phyloP scores from a whole-genome alignment of 2,888 invertebrate genomes.

The Liodrosophila aerea region DNA sequence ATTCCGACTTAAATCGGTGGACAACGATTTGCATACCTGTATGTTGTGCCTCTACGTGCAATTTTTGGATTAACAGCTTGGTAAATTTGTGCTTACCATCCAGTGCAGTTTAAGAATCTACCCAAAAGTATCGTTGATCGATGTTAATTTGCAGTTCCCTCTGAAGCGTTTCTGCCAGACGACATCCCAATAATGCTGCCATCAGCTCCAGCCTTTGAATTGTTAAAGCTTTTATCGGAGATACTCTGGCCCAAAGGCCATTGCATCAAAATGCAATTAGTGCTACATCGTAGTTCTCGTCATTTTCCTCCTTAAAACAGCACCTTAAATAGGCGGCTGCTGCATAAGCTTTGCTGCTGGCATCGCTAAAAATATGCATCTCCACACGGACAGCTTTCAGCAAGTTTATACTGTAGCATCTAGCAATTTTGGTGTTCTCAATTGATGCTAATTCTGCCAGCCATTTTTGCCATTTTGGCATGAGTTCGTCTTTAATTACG shows the following conservation, averaged over 20 bases:
- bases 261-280: background rate
- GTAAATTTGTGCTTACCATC: too few species aligned
- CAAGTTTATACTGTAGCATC: background rate
- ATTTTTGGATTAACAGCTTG: too few species aligned
- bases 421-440: background rate
- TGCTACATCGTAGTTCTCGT: too few species aligned
- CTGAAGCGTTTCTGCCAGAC: background rate
- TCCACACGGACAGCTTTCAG: background rate
- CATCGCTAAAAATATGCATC: background rate
- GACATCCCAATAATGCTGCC: background rate
- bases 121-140: background rate
- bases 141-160: background rate
- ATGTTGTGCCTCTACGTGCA: too few species aligned
- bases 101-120: too few species aligned
- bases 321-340: background rate
- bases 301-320: too few species aligned
- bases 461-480: background rate
- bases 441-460: background rate
- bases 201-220: background rate
- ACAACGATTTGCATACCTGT: too few species aligned
- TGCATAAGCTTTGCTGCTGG: background rate
- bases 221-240: background rate
- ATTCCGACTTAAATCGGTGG: too few species aligned
- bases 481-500: conserved; percentile 7
- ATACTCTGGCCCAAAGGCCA: background rate